Conservation (phyloP, 2,113 vertebrate species). For the Ciconia stormi region DNA sequence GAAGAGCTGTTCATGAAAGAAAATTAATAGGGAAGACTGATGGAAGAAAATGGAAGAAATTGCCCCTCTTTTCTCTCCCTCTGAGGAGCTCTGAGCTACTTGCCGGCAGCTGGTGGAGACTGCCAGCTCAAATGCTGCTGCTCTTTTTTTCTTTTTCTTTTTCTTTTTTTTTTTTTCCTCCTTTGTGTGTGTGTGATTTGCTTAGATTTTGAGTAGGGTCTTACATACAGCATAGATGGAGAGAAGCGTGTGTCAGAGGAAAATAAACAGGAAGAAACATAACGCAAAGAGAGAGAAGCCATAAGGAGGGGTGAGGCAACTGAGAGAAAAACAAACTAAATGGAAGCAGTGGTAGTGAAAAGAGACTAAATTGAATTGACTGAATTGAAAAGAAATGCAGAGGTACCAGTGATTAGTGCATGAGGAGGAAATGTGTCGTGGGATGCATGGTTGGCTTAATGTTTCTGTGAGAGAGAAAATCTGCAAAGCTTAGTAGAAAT, state of each 20-base stretch:
- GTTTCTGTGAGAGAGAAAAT: background rate
- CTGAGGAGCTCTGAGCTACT: background rate
- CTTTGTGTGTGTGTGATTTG: background rate
- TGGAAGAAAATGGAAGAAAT: background rate
- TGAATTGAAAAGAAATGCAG: background rate
- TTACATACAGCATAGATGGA: background rate
- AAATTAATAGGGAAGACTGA: background rate
- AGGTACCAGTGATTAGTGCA: background rate
- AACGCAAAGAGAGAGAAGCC: background rate
- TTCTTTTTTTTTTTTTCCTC: background rate
- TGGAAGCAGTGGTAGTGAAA: background rate
- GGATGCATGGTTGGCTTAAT: background rate
- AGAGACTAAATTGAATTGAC: background rate
- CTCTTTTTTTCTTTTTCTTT: background rate
- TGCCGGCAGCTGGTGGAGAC: background rate
- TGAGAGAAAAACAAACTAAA: background rate
- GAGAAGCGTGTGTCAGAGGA: background rate
- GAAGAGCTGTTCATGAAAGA: background rate
- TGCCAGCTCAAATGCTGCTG: background rate
- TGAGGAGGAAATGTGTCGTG: fast-evolving
- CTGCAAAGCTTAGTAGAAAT: background rate
- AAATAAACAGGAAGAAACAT: background rate
- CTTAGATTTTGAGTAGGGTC: background rate
- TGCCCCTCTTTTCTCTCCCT: background rate
- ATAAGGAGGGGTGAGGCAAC: background rate